These are phyloP conservation scores for Notodonta dromedarius DNA, from an alignment of 2,888 invertebrate species.

Conservation along the genomic window DNA sequence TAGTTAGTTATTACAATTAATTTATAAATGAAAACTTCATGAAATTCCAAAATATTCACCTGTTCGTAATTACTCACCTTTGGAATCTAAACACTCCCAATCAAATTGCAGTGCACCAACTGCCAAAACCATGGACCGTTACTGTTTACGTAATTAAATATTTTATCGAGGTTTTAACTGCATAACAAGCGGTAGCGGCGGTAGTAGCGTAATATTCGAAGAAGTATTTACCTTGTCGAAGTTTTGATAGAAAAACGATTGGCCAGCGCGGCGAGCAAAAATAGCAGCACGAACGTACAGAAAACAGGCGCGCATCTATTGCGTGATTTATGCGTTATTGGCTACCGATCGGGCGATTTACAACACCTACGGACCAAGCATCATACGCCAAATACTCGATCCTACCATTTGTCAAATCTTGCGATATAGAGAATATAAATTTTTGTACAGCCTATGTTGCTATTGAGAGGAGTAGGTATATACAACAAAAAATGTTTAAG, in stretches of 20 bases:
- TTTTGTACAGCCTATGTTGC: too few relatives aligned
- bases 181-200: conserved; percentile 20
- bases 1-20: too few relatives aligned
- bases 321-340: conserved; percentile 77
- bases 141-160: conserved; percentile 27
- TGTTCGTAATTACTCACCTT: background rate
- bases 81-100: background rate
- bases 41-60: background rate
- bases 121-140: background rate
- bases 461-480: too few relatives aligned
- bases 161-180: conserved; percentile 29
- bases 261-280: conserved; percentile 59
- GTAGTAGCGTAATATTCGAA: conserved; percentile 8
- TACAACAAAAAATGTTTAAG: too few relatives aligned
- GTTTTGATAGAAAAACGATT: conserved; percentile 68
- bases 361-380: conserved; percentile 54
- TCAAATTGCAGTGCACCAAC: background rate
- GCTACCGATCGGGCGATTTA: conserved; percentile 69
- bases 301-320: conserved; percentile 77
- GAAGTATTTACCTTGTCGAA: conserved; percentile 45
- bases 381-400: conserved; percentile 40
- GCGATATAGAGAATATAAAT: too few relatives aligned
- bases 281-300: conserved; percentile 77
- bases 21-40: conserved; percentile 1
- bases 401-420: conserved; percentile 54